Base-by-base conservation (phyloP, 2,888 invertebrate species). In the Apamea crenata region DNA sequence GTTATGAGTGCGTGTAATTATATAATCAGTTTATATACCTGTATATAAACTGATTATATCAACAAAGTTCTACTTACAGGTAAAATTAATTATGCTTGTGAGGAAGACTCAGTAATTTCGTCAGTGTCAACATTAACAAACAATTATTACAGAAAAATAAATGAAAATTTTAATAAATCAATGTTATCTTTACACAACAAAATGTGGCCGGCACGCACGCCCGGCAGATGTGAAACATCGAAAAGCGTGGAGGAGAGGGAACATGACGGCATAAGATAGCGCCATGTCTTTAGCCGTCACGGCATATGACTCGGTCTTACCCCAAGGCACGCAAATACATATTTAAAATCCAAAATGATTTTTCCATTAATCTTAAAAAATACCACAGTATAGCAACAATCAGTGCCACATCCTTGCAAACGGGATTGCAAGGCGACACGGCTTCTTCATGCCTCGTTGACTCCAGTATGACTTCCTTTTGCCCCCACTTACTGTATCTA, bases 371-470 rank as follows among this genome's bases (percentile, higher is more conserved):
- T 66, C 32, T 21, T 40, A 5, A 50, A 63, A 67, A 72, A 56
- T 44, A 7, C 29, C 44, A 36, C 50, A 79, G 25, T 14, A 14
- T 77, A 50, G 63, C 61, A 40, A 78, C 68, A 78, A 79, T 74
- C 70, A 73, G 61, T 74, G 36, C 36, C 21, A 63, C 69, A 81
- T 78, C 77, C 63, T 71, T 47, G 69, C 67, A 68, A 75, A 70
- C 80, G 71, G 75, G 83, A 82, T 86, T 75, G 85, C 78, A 85
- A 84, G 83, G 32, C 68, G 84, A 85, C 81, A 72, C 70, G 82
- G 83, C 77, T 77, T 69, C 78, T 88, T 90, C 86, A 87, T 87
- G 90, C 76, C 73, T 86, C 86, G 87, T 86, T 90, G 84, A 73
- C 47, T 72, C 65, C 78, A 81, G 78, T 75, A 76, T 84, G 79